Evolutionary conservation across 2,797 vertebrate species (phyloP).

Genomic region (Taenioides sp.): DNA sequence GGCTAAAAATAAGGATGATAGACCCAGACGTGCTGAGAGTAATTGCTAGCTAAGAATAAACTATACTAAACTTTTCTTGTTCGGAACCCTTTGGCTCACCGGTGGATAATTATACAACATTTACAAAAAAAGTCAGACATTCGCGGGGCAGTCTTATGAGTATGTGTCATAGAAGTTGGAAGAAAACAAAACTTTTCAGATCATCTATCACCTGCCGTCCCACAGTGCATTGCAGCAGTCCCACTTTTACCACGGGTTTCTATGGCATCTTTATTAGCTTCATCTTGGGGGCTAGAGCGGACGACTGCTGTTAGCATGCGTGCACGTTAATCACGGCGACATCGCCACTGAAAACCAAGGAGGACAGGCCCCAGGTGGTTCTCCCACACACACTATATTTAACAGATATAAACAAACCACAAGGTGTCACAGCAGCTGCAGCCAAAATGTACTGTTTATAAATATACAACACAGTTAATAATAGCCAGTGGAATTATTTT

Average conservation of each 20-base stretch:
- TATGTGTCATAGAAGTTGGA: conserved; percentile 25
- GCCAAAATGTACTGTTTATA: conserved; percentile 3
- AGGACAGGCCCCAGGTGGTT: conserved; percentile 63
- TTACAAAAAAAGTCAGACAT: conserved; percentile 26
- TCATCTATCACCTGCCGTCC: conserved; percentile 56
- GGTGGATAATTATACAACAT: conserved; percentile 31
- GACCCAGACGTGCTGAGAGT: conserved; percentile 36
- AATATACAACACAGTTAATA: not conserved
- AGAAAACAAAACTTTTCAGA: conserved; percentile 40
- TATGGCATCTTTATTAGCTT: conserved; percentile 44
- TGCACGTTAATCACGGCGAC: conserved; percentile 69
- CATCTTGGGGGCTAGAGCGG: conserved; percentile 20
- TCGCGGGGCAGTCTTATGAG: conserved; percentile 17
- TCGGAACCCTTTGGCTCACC: conserved; percentile 21
- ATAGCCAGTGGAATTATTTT: not conserved
- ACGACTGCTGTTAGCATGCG: conserved; percentile 51
- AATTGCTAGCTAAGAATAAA: conserved; percentile 56
- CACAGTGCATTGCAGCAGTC: conserved; percentile 47
- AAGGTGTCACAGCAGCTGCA: conserved; percentile 11
- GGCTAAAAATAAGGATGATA: conserved; percentile 49
- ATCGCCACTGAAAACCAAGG: conserved; percentile 49
- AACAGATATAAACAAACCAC: conserved; percentile 33
- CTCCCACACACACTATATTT: conserved; percentile 42
- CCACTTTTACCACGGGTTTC: conserved; percentile 35
- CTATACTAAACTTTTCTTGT: conserved; percentile 39